phyloP scores from a whole-genome alignment of 2,113 vertebrate species.

The Nycticryphes semicollaris region DNA sequence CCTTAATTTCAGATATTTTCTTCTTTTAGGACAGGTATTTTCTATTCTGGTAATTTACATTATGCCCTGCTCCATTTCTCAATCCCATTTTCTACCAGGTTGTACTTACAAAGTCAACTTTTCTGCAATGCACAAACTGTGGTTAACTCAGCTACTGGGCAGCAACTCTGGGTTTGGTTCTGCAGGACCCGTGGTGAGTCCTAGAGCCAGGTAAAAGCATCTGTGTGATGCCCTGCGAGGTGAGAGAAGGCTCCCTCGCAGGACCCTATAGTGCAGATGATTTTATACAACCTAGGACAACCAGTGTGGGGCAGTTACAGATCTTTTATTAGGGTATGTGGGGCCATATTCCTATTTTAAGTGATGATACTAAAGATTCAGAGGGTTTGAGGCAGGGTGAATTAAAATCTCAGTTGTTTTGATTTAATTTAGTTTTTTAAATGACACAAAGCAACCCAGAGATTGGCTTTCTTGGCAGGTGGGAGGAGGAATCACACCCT shows the following conservation, averaged over 20 bases:
- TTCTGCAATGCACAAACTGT: not conserved
- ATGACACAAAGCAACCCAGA: not conserved
- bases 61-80: not conserved
- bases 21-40: constrained; percentile 18
- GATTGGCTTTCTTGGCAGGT: not conserved
- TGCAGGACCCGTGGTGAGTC: not conserved
- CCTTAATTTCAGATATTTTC: not conserved
- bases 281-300: fast-evolving
- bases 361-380: not conserved
- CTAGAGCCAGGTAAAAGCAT: not conserved
- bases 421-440: not conserved
- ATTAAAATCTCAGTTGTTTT: not conserved
- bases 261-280: not conserved
- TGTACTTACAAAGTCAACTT: not conserved
- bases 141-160: not conserved
- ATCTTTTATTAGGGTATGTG: too few relatives aligned
- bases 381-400: not conserved
- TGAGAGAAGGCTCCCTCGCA: not conserved
- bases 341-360: not conserved
- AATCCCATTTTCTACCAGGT: fast-evolving
- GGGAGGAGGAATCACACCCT: not conserved
- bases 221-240: not conserved
- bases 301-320: not conserved
- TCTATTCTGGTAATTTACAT: not conserved
- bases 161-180: not conserved